phyloP scores from a whole-genome alignment of 1,140 invertebrate genomes.

The Octopus bimaculoides region DNA sequence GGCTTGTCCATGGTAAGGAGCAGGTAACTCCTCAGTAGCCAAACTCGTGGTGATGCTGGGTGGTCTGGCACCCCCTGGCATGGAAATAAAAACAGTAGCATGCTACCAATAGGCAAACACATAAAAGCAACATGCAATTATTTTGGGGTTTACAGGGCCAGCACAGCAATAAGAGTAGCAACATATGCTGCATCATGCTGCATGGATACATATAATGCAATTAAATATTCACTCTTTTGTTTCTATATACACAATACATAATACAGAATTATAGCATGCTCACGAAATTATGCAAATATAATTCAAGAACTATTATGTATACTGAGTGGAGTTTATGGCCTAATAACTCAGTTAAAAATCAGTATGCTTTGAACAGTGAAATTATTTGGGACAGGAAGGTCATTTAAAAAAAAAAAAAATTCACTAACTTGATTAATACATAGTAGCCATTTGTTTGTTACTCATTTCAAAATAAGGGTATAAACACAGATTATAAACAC shows the following conservation, averaged over 20 bases:
- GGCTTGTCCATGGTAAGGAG: constrained; percentile 52
- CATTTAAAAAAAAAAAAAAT: no score
- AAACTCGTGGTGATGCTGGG: background rate
- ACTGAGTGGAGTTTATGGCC: background rate
- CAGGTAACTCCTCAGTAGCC: constrained; percentile 42
- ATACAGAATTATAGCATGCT: background rate
- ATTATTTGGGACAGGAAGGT: no score
- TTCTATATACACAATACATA: background rate
- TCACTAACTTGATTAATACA: no score
- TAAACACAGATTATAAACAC: no score
- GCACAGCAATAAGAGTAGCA: background rate
- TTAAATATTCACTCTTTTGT: no score
- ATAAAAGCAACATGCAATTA: background rate
- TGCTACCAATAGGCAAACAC: constrained; percentile 1
- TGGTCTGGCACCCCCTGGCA: background rate
- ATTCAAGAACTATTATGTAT: background rate
- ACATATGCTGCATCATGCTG: background rate
- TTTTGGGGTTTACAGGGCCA: background rate
- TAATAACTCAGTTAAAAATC: no score
- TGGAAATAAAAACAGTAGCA: constrained; percentile 12
- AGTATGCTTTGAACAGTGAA: no score
- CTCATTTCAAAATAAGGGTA: no score
- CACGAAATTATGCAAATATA: background rate
- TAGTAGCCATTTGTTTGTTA: no score
- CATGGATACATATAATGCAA: background rate